Conservation (phyloP, 2,888 invertebrate species). For the Andrena minutula region DNA sequence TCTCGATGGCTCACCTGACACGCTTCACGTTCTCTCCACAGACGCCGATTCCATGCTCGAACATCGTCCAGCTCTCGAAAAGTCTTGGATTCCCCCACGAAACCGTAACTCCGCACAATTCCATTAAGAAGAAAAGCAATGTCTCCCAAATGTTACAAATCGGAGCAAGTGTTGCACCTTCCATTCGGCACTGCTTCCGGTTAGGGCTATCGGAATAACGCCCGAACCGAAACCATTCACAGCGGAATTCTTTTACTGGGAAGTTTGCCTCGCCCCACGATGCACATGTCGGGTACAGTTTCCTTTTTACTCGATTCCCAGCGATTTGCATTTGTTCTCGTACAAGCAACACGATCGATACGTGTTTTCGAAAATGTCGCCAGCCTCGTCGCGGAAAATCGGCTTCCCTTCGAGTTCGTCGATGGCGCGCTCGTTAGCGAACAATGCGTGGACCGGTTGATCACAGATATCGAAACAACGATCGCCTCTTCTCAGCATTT, state of each 20-base stretch:
- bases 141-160: conserved; percentile 10
- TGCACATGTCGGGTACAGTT: conserved; percentile 8
- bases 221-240: neutral
- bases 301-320: neutral
- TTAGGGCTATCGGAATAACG: neutral
- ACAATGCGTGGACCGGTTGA: neutral
- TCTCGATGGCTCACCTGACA: conserved; percentile 71
- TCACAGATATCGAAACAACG: conserved; percentile 14
- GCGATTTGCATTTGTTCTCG: neutral
- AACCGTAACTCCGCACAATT: conserved; percentile 11
- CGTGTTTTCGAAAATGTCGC: neutral
- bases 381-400: neutral
- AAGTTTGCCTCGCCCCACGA: neutral
- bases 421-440: neutral
- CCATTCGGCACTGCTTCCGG: conserved; percentile 22
- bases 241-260: neutral
- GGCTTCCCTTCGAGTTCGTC: conserved; percentile 5
- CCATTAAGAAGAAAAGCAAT: conserved; percentile 36
- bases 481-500: conserved; percentile 17
- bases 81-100: neutral
- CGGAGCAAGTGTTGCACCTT: conserved; percentile 5
- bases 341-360: neutral
- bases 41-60: conserved; percentile 61
- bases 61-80: conserved; percentile 67
- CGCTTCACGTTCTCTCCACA: conserved; percentile 70